Evolutionary conservation across 2,888 invertebrate genomes (phyloP).

Genomic region (Germaria angustata): DNA sequence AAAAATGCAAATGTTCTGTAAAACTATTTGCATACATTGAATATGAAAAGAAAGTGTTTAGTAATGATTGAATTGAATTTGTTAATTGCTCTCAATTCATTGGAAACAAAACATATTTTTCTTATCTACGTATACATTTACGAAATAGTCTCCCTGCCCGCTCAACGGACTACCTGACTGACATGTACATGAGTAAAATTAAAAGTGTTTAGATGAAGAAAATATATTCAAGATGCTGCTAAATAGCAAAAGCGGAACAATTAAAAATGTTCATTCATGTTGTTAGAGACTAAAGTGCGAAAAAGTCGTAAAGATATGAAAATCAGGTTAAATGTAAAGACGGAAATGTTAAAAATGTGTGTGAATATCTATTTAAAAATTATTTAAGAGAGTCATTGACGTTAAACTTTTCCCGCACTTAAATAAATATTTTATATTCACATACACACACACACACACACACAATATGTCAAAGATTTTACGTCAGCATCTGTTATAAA

Average conservation of each 20-base stretch:
- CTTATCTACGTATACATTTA: too few species aligned
- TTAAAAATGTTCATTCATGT: not conserved
- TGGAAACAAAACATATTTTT: constrained; percentile 23
- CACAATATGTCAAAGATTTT: too few species aligned
- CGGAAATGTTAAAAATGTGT: not conserved
- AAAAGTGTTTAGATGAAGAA: not conserved
- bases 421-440: too few species aligned
- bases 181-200: not conserved
- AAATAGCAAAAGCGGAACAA: constrained; percentile 38
- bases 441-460: too few species aligned
- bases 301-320: not conserved
- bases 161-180: not conserved
- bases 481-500: too few species aligned
- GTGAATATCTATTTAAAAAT: too few species aligned
- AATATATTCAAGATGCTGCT: constrained; percentile 1
- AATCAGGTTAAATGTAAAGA: not conserved
- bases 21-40: not conserved
- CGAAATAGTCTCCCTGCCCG: not conserved
- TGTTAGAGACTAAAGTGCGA: constrained; percentile 10
- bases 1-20: constrained; percentile 1
- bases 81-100: constrained; percentile 56
- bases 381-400: too few species aligned
- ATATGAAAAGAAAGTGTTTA: constrained; percentile 41
- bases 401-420: too few species aligned
- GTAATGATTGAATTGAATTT: constrained; percentile 17